phyloP scores from a whole-genome alignment of 1,140 invertebrate species.

The Meloidogyne hapla region DNA sequence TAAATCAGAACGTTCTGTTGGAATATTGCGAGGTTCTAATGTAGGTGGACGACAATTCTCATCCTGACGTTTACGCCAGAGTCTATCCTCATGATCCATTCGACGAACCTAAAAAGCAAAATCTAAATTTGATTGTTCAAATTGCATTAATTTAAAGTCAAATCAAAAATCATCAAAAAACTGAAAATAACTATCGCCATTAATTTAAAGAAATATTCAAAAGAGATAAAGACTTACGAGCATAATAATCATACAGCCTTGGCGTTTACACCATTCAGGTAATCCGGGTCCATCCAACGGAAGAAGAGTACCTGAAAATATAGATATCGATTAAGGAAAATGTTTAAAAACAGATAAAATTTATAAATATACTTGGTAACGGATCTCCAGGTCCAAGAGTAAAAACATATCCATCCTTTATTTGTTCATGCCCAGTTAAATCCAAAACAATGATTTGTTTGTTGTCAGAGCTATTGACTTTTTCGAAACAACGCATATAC shows the following conservation, averaged over 20 bases:
- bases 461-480: not conserved
- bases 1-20: conserved; percentile 10
- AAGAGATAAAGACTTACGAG: not conserved
- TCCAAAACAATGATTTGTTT: conserved; percentile 19
- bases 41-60: not conserved
- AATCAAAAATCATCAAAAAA: not conserved
- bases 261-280: not conserved
- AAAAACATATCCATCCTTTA: conserved; percentile 27
- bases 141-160: no score
- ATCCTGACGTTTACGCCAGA: not conserved
- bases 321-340: not conserved
- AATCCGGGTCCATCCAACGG: conserved; percentile 20
- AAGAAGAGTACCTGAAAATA: conserved; percentile 13
- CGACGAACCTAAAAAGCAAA: not conserved
- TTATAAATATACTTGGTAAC: conserved; percentile 10
- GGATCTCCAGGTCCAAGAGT: conserved; percentile 2
- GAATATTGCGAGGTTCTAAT: not conserved
- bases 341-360: not conserved
- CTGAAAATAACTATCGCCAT: no score
- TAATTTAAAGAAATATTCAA: no score
- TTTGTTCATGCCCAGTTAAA: not conserved
- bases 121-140: no score
- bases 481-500: conserved; percentile 10
- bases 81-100: conserved; percentile 18
- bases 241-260: conserved; percentile 5